phyloP scores from a whole-genome alignment of 2,797 vertebrate genomes.

The Periophthalmus magnuspinnatus region DNA sequence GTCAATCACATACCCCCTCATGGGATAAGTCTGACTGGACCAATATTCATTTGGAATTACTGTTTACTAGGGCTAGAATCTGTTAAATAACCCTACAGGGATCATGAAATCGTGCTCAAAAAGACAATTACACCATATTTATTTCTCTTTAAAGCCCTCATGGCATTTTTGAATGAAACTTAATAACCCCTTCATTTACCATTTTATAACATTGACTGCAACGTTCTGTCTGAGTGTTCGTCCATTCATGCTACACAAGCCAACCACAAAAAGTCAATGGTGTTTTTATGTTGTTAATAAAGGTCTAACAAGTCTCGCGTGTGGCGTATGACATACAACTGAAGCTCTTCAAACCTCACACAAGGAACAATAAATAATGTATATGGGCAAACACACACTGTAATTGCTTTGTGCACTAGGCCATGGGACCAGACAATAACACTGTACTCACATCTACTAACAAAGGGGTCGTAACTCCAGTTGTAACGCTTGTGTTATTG shows the following conservation, averaged over 20 bases:
- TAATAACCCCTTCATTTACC: neutral
- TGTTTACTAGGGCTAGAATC: constrained; percentile 1
- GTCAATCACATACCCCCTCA: neutral
- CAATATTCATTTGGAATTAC: neutral
- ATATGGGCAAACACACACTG: neutral
- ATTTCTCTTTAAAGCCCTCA: neutral
- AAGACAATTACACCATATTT: neutral
- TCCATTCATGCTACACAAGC: neutral
- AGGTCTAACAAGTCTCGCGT: neutral
- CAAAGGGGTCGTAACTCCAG: neutral
- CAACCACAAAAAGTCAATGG: neutral
- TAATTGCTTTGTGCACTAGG: constrained; percentile 8
- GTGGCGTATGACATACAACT: neutral
- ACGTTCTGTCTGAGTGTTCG: neutral
- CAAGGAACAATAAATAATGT: neutral
- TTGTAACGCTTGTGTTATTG: neutral
- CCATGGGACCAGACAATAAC: neutral
- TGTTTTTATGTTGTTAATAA: neutral
- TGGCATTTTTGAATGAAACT: neutral
- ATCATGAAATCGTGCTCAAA: neutral
- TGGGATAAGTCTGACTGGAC: neutral
- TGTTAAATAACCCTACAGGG: neutral
- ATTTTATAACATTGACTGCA: neutral
- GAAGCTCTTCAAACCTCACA: neutral
- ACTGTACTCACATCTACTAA: neutral